phyloP scores from a whole-genome alignment of 64 coral and sea anemone genomes.

The Anthopleura sola region DNA sequence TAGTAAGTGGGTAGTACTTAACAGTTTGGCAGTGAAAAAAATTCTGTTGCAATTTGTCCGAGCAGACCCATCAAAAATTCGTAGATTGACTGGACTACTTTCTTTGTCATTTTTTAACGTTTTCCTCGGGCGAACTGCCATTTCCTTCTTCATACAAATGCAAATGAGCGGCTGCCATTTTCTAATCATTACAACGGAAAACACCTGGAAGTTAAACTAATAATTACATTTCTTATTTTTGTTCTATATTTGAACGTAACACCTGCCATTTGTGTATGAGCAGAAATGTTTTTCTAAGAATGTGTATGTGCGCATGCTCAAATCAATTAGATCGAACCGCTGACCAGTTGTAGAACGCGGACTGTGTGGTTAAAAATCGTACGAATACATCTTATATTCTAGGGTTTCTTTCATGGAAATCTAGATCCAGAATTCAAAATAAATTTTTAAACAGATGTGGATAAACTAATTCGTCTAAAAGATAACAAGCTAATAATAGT shows the following conservation, averaged over 20 bases:
- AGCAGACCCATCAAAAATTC: no score
- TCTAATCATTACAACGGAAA: neutral
- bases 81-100: no score
- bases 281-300: no score
- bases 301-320: neutral
- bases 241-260: neutral
- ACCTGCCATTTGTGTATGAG: neutral
- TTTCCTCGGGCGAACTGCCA: neutral
- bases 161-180: neutral
- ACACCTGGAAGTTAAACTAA: slow-evolving; percentile 2
- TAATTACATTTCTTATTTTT: neutral
- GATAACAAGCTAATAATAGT: neutral
- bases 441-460: neutral
- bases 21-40: no score
- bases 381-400: no score
- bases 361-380: no score
- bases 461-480: neutral
- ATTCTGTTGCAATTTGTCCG: no score
- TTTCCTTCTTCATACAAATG: neutral
- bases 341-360: no score
- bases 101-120: neutral
- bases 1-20: no score
- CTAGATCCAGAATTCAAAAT: no score
- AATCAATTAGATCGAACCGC: neutral
- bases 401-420: no score